These are phyloP conservation scores for Oscheius sp. DNA, from an alignment of 2,888 invertebrate genomes.

Conservation along the genomic window DNA sequence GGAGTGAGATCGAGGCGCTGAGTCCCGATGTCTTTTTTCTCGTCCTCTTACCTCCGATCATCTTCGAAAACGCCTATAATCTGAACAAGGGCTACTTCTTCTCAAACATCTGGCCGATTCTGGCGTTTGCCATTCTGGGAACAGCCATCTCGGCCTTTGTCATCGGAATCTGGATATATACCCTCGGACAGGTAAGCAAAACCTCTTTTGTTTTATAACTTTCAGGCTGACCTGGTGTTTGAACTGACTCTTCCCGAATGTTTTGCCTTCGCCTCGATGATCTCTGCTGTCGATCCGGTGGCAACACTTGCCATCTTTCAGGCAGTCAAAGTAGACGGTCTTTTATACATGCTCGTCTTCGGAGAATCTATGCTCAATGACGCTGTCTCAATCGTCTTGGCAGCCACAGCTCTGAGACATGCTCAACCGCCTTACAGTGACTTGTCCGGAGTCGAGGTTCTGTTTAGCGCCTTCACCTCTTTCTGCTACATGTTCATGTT, in stretches of 20 bases:
- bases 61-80: conserved; percentile 99
- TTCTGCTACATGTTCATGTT: conserved; percentile 98
- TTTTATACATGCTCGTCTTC: conserved; percentile 98
- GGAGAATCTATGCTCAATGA: conserved; percentile 96
- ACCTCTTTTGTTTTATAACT: conserved; percentile 10
- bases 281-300: conserved; percentile 98
- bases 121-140: conserved; percentile 96
- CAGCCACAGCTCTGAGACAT: conserved; percentile 78
- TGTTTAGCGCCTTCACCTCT: conserved; percentile 79
- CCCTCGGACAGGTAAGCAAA: conserved; percentile 84
- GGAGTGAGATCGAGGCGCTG: conserved; percentile 64
- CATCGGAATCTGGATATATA: conserved; percentile 94
- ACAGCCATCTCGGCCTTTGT: conserved; percentile 96
- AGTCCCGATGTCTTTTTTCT: conserved; percentile 89
- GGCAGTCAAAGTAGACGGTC: conserved; percentile 83
- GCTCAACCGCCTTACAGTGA: conserved; percentile 46
- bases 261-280: conserved; percentile 96
- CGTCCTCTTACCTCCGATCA: conserved; percentile 94
- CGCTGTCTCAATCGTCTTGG: conserved; percentile 96
- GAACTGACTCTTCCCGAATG: conserved; percentile 93
- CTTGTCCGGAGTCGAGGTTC: conserved; percentile 40
- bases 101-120: conserved; percentile 97
- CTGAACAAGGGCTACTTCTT: conserved; percentile 85
- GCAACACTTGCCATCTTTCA: conserved; percentile 99
- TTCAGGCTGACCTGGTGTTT: conserved; percentile 82